Evolutionary conservation across 1,140 invertebrate genomes (phyloP).

Genomic region (Drosophila pandora): DNA sequence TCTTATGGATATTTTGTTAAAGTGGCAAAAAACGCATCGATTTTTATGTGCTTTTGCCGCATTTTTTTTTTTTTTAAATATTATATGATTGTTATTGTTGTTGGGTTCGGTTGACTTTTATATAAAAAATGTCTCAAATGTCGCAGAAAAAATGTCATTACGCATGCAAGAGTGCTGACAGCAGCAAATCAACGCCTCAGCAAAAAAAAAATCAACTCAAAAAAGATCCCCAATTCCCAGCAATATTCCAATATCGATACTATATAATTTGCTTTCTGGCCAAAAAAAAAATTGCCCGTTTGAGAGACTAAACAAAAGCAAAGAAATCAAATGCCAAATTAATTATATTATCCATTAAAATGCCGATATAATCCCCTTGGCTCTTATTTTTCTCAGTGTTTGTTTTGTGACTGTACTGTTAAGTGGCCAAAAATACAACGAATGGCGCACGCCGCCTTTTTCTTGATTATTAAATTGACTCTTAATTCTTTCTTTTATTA

Average conservation of each 20-base stretch:
- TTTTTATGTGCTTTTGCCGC: slow-evolving; percentile 40
- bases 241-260: no score
- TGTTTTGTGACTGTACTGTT: slow-evolving; percentile 32
- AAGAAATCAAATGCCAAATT: slow-evolving; percentile 37
- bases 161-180: slow-evolving; percentile 63
- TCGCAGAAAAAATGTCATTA: slow-evolving; percentile 53
- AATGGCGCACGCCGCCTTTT: slow-evolving; percentile 34
- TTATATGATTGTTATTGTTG: slow-evolving; percentile 2
- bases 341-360: slow-evolving; percentile 52
- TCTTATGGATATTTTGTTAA: slow-evolving; percentile 36
- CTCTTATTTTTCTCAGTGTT: neutral
- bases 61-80: slow-evolving; percentile 11
- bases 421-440: slow-evolving; percentile 18
- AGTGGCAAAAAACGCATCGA: slow-evolving; percentile 62
- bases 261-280: neutral
- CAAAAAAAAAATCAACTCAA: neutral
- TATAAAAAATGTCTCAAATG: slow-evolving; percentile 21
- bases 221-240: neutral
- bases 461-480: slow-evolving; percentile 4
- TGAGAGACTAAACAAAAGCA: slow-evolving; percentile 7
- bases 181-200: slow-evolving; percentile 40
- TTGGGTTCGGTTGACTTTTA: neutral
- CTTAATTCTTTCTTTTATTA: neutral
- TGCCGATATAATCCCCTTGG: slow-evolving; percentile 15
- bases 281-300: neutral